phyloP scores from a whole-genome alignment of 2,888 invertebrate genomes.

The Eumerus sabulonum region DNA sequence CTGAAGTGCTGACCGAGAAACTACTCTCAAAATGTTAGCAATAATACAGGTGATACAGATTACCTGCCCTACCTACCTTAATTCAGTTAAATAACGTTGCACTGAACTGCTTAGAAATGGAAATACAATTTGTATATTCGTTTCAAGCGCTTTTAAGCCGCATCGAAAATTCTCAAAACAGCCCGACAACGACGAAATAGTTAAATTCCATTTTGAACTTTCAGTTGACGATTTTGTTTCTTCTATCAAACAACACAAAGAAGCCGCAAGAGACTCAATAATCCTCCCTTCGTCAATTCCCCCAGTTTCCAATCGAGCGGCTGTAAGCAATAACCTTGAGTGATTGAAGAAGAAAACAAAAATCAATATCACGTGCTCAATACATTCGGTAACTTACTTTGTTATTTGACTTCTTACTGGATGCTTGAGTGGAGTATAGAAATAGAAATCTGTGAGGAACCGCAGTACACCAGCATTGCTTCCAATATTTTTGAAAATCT shows the following conservation, averaged over 20 bases:
- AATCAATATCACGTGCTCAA: conserved; percentile 32
- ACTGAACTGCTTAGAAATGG: conserved; percentile 73
- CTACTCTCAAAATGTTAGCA: too few relatives aligned
- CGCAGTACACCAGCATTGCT: conserved; percentile 70
- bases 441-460: conserved; percentile 76
- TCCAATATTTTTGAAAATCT: conserved; percentile 70
- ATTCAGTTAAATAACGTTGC: conserved; percentile 71
- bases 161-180: conserved; percentile 77
- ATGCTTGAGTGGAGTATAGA: conserved; percentile 76
- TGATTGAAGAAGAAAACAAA: too few relatives aligned
- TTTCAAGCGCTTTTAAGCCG: conserved; percentile 73
- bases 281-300: conserved; percentile 67
- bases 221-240: conserved; percentile 68
- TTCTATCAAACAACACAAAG: conserved; percentile 69
- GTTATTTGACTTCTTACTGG: conserved; percentile 77
- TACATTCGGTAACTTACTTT: conserved; percentile 73
- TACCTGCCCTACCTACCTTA: conserved; percentile 70
- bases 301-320: conserved; percentile 52
- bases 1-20: background rate
- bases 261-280: conserved; percentile 68
- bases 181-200: conserved; percentile 73
- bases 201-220: conserved; percentile 70
- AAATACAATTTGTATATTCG: conserved; percentile 71
- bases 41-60: too few relatives aligned
- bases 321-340: conserved; percentile 54